These are phyloP conservation scores for Anguilla anguilla DNA, from an alignment of 2,797 vertebrate species.

Conservation along the genomic window DNA sequence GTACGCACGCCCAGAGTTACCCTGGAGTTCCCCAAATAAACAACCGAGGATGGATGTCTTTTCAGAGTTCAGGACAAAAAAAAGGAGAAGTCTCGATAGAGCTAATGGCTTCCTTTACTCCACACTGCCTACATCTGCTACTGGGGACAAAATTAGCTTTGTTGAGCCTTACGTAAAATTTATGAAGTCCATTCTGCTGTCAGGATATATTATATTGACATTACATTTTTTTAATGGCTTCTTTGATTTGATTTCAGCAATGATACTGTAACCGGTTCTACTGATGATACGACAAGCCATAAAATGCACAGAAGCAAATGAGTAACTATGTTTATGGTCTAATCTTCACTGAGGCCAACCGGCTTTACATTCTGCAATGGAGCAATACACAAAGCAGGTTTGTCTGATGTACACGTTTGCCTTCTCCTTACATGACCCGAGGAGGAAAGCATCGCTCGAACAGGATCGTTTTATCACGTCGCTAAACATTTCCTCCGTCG, in stretches of 20 bases:
- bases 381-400: not conserved
- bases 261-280: not conserved
- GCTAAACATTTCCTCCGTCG: not conserved
- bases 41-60: not conserved
- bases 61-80: not conserved
- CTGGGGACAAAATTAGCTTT: not conserved
- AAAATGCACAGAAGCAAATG: not conserved
- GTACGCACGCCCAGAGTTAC: conserved; percentile 18
- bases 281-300: not conserved
- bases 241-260: not conserved
- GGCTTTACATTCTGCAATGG: not conserved
- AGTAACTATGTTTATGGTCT: not conserved
- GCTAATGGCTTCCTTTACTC: not conserved
- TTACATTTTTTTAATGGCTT: not conserved
- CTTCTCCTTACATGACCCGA: not conserved
- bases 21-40: not conserved
- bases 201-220: not conserved
- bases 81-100: not conserved
- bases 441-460: not conserved
- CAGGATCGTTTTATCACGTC: not conserved
- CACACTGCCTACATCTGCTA: not conserved
- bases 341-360: not conserved
- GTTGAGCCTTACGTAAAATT: not conserved
- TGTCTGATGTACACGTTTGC: not conserved
- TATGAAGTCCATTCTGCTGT: not conserved